A percentile compares a stretch with the other conserved stretches of the same genome.
These are phyloP conservation scores for Tenthredo amoena DNA, from an alignment of 2,888 invertebrate species.

Conservation along the genomic window DNA sequence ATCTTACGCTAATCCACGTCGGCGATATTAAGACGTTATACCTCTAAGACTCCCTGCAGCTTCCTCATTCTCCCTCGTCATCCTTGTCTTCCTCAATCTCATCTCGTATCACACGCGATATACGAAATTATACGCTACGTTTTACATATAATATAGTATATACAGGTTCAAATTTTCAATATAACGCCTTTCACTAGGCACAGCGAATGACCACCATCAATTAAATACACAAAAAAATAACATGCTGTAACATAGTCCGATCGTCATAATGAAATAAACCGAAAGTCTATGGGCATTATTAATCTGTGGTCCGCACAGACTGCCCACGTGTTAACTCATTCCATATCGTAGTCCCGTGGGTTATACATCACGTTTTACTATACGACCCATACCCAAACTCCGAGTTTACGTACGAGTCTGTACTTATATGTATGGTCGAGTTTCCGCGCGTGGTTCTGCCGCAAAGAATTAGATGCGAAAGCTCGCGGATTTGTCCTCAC, in stretches of 20 bases:
- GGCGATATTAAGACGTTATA: slow-evolving; percentile 72
- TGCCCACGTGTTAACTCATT: not conserved
- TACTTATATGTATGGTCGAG: not conserved
- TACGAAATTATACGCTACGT: not conserved
- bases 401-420: not conserved
- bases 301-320: not conserved
- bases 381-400: not conserved
- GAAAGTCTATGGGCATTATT: not conserved
- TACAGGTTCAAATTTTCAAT: not conserved
- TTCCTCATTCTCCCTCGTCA: not conserved
- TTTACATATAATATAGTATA: not conserved
- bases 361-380: not conserved
- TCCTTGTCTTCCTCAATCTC: not conserved
- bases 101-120: not conserved
- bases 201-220: not conserved
- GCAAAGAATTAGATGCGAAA: slow-evolving; percentile 6
- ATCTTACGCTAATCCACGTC: slow-evolving; percentile 61
- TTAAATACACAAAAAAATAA: not conserved
- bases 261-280: not conserved
- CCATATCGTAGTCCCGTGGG: not conserved
- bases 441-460: not conserved
- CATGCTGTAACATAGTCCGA: not conserved
- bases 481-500: not conserved
- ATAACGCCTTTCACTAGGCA: not conserved
- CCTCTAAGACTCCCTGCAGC: not conserved